These are phyloP conservation scores for Zeus faber DNA, from an alignment of 2,113 vertebrate genomes.

Conservation along the genomic window DNA sequence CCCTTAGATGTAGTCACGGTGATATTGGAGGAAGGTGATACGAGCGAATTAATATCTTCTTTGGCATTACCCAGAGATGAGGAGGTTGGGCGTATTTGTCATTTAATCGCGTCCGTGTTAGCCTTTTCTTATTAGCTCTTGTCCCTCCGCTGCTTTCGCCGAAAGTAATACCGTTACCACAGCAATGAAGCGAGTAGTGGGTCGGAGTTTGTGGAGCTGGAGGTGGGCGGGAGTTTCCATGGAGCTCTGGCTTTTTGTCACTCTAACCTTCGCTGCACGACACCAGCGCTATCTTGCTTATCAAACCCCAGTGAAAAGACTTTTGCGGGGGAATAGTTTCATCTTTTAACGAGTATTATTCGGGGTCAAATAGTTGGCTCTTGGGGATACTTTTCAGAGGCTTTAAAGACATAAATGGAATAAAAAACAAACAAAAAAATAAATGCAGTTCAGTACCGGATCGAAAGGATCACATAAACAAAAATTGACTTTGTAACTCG, in stretches of 20 bases:
- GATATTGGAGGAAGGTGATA: constrained; percentile 17
- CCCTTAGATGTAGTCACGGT: constrained; percentile 9
- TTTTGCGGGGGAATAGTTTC: too few relatives aligned
- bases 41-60: constrained; percentile 5
- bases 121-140: constrained; percentile 21
- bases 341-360: too few relatives aligned
- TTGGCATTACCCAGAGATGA: constrained; percentile 3
- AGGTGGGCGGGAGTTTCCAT: constrained; percentile 11
- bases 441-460: too few relatives aligned
- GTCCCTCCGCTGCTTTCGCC: constrained; percentile 2
- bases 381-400: too few relatives aligned
- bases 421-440: too few relatives aligned
- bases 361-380: too few relatives aligned
- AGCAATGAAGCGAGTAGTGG: constrained; percentile 17
- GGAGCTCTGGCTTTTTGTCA: neutral
- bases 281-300: neutral
- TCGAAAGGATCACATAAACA: too few relatives aligned
- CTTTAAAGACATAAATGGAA: too few relatives aligned
- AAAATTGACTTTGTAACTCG: too few relatives aligned
- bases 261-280: neutral
- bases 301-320: neutral
- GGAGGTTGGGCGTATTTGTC: constrained; percentile 8
- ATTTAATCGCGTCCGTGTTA: constrained; percentile 23
- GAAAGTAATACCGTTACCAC: constrained; percentile 16
- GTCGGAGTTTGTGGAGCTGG: too few relatives aligned